Base-by-base conservation (phyloP, 2,888 invertebrate species). In the Troides helena region DNA sequence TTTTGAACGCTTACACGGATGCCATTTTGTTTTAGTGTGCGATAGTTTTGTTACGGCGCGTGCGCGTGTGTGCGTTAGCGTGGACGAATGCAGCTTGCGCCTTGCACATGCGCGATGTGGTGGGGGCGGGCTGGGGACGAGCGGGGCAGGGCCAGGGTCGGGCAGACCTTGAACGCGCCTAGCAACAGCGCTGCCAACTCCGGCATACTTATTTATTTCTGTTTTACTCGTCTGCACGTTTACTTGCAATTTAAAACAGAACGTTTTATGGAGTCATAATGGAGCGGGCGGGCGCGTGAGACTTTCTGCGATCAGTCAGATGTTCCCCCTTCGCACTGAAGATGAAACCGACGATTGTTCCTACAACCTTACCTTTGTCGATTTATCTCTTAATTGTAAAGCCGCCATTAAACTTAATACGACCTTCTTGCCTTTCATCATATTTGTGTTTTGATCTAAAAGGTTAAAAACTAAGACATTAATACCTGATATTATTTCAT, bases 151-250 rank as follows among this genome's bases (percentile, higher is more conserved):
- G 87, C 87, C 88, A 88, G 82, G 88, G 88, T 83, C 87, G 83
- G 71, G 76, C 72, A 85, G 89, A 88, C 92, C 92, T 92, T 92
- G 92, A 86, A 81, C 85, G 81, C 85, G 88, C 90, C 82, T 91
- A 89, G 90, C 89, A 92, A 92, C 92, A 87, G 82, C 83, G 80
- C 82, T 81, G 84, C 79, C 84, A 81, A 75, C 81, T 74, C 77
- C 80, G 79, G 79, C 79, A 79, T 72, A 74, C 75, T 85, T 84
- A 85, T 87, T 89, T 90, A 89, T 90, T 90, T 88, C 86, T 85
- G 87, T 87, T 90, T 85, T 77, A 85, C 83, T 83, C 87, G 86
- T 87, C 88, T 85, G 85, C 83, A 81, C 84, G 85, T 83, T 85
- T 82, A 81, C 85, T 83, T 84, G 85, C 85, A 85, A 85, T 87